Evolutionary conservation across 2,888 invertebrate genomes (phyloP), one percentile per base, ranked within the genome.

Genomic region (Stenichneumon culpator): DNA sequence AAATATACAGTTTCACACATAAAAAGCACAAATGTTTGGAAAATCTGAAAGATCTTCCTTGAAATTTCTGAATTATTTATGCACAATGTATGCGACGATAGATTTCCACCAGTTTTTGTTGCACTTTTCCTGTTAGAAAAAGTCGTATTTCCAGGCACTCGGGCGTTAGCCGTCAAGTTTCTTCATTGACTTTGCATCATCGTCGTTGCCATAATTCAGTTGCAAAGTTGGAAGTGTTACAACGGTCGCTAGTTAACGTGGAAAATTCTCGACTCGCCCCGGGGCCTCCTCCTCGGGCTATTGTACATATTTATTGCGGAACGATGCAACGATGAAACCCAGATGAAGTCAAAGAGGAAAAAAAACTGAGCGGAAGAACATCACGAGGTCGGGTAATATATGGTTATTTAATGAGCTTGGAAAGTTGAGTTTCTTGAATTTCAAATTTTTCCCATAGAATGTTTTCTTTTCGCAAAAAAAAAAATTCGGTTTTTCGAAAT

Each of bases 211-310:
- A 25, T 22, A 57, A 22, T 14, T 22, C 9, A 22, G 11, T 25
- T 25, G 57, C 57, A 57, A 57, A 57, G 57, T 25, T 25, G 3
- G 9, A 25, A 57, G 11, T 3, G 25, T 57, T 57, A 57, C 25
- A 22, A 57, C 25, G 22, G 22, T 57, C 4, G 57, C 57, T 14
- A 25, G 47, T 70, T 52, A 32, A 28, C 19, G 28, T 70, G 32
- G 70, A 70, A 70, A 52, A 52, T 70, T 70, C 70, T 70, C 14
- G 52, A 70, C n/a, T 25, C 16, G n/a, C 22, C 0, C 7, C 52
- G 50, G 22, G 16, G 32, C 3, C 57, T 11, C 9, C 7, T 16
- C 52, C 52, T 70, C 70, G 32, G 5, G 70, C 52, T 73, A 36
- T 69, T 47, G 22, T 69, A 16, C 3, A 69, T 44, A 73, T 22